These are phyloP conservation scores for Bolborhynchus lineola DNA, from an alignment of 2,113 vertebrate genomes.

Conservation along the genomic window DNA sequence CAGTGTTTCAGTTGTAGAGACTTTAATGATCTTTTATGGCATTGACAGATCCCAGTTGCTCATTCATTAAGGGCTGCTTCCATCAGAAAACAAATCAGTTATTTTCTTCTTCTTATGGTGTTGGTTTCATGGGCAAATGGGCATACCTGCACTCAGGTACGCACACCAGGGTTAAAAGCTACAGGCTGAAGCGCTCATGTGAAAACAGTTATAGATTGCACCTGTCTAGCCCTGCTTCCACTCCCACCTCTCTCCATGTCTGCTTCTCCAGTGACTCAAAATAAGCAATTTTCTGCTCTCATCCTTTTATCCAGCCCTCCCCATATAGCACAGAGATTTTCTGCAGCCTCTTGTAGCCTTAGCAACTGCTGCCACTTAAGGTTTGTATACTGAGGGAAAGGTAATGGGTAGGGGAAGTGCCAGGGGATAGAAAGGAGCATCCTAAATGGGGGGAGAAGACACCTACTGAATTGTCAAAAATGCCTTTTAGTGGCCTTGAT, in stretches of 20 bases:
- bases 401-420: background rate
- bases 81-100: background rate
- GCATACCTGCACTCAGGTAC: background rate
- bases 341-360: conserved; percentile 48
- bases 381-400: background rate
- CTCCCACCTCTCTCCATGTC: background rate
- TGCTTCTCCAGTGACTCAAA: background rate
- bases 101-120: background rate
- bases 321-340: background rate
- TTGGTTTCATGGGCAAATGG: background rate
- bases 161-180: background rate
- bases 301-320: background rate
- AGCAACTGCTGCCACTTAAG: conserved; percentile 41
- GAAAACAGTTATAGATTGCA: background rate
- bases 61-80: background rate
- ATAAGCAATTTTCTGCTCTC: conserved; percentile 45
- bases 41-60: background rate
- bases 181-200: background rate
- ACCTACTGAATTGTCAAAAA: background rate
- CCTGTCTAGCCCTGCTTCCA: background rate
- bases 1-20: background rate
- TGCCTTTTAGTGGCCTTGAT: background rate
- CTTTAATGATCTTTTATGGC: background rate
- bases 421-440: background rate
- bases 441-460: background rate